Evolutionary conservation across 2,797 vertebrate species (phyloP), one percentile per base, ranked within the genome.

Genomic region (Squalus acanthias): DNA sequence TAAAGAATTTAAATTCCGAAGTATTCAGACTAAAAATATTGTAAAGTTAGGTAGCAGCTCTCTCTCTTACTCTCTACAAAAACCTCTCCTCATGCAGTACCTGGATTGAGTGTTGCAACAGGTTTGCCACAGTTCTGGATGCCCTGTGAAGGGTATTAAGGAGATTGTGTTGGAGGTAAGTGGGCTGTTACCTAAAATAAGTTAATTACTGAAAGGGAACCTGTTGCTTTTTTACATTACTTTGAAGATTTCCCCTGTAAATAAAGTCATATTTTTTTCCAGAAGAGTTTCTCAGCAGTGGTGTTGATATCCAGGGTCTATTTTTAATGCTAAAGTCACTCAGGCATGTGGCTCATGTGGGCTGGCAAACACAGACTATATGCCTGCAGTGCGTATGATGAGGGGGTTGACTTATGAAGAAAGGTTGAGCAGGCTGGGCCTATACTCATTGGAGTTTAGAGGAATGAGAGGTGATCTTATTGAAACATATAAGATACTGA

Each of bases 251-350:
- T 53, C 15, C 53, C 26, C 60, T 7, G 26, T 53, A 46, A 72
- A 33, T 53, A 57, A 74, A 57, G 2, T 33, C 6, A 53, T 72
- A 33, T 74, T 95, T 53, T 20, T 22, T 39, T 20, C n/a, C 26
- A 50, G 29, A 33, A 6, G 1, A 33, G 39, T 22, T 57, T 76
- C n/a, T n/a, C 63, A 93, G 65, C 17, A 69, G 50, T 95, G 70
- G 46, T 95, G 53, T 95, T 33, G 53, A 76, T 57, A 24, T 57
- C 53, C 6, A 20, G 46, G 50, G 13, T 74, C 70, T 95, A 95
- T 95, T 95, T 95, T 95, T 95, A 95, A 95, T 29, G 50, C 50
- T 29, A 74, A 39, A 33, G 94, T 95, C 50, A 95, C 70, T n/a
- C 3, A 74, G 70, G 94, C 70, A 95, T 60, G 94, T 95, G 46